Base-by-base conservation (phyloP, 1,140 invertebrate genomes). In the Drosophila kurseongensis region DNA sequence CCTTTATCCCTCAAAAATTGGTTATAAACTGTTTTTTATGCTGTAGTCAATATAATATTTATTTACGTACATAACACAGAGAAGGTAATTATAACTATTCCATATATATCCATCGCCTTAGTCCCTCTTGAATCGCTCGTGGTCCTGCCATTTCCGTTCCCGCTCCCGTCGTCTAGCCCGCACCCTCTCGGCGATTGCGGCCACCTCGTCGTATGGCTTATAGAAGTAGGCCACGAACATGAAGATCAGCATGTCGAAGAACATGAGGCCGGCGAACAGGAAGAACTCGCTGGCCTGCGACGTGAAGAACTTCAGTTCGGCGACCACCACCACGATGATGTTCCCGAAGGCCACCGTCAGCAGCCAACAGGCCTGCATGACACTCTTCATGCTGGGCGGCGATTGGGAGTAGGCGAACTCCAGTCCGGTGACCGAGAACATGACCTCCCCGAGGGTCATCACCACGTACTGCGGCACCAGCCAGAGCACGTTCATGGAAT, bases 301-400 rank as follows among this genome's bases (percentile, higher is more conserved):
- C 2, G 83, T 38, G 23, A 92, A 91, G 55, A 92, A 62, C 60
- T 91, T 81, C 5, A 85, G 41, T 44, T 91, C 93, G 1, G 94
- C 96, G 7, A 98, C 95, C 35, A 99, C 94, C 18, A 99, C 94
- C 1, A 99, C 95, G 1, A 99, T 96, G 0, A 98, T 92, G 93
- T 99, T 98, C n/a, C 98, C 98, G 86, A 98, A 95, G 1, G 98
- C 97, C 0, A 96, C 96, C 0, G 98, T 98, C 1, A 99, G 90
- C n/a, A 98, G 93, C 97, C 97, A 99, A 0, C 95, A 94, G 2
- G 98, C 97, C 92, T 97, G 96, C 0, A 99, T 82, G 0, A 99
- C 94, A 0, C 97, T 97, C 90, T 98, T 98, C 97, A 99, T 98
- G 66, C 95, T 96, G 7, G 93, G 89, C 0, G 98, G 98, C 4